phyloP scores from a whole-genome alignment of 2,888 invertebrate genomes.

The Drosophila mettleri region DNA sequence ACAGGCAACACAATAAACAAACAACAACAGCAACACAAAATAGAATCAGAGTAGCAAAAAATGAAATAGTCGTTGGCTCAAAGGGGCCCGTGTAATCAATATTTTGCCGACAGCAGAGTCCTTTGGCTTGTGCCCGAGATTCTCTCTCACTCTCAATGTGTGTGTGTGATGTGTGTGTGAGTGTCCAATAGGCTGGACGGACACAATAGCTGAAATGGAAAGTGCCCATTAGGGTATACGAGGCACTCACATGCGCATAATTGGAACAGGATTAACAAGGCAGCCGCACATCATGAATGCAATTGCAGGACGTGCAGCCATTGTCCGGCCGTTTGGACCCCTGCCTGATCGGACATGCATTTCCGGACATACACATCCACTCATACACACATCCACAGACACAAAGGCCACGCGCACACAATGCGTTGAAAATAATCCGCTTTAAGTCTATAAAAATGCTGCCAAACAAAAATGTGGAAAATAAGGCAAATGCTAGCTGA shows the following conservation, averaged over 20 bases:
- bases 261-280: slow-evolving; percentile 79
- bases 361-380: slow-evolving; percentile 49
- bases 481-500: slow-evolving; percentile 15
- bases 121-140: slow-evolving; percentile 36
- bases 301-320: slow-evolving; percentile 46
- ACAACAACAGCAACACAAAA: slow-evolving; percentile 18
- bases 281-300: slow-evolving; percentile 62
- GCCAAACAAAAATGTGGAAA: slow-evolving; percentile 64
- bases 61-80: slow-evolving; percentile 37
- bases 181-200: slow-evolving; percentile 39
- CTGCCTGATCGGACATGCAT: slow-evolving; percentile 45
- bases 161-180: slow-evolving; percentile 15
- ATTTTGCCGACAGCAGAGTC: slow-evolving; percentile 65
- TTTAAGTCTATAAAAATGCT: slow-evolving; percentile 76
- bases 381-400: slow-evolving; percentile 16
- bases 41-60: slow-evolving; percentile 22
- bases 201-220: slow-evolving; percentile 69
- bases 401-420: slow-evolving; percentile 52
- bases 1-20: slow-evolving; percentile 53
- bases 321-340: slow-evolving; percentile 60
- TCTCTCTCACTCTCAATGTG: background rate
- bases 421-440: slow-evolving; percentile 81
- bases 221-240: slow-evolving; percentile 78
- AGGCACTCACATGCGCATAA: slow-evolving; percentile 76
- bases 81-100: slow-evolving; percentile 71